phyloP scores from a whole-genome alignment of 2,797 vertebrate species.

The Otolemur crassicaudatus region DNA sequence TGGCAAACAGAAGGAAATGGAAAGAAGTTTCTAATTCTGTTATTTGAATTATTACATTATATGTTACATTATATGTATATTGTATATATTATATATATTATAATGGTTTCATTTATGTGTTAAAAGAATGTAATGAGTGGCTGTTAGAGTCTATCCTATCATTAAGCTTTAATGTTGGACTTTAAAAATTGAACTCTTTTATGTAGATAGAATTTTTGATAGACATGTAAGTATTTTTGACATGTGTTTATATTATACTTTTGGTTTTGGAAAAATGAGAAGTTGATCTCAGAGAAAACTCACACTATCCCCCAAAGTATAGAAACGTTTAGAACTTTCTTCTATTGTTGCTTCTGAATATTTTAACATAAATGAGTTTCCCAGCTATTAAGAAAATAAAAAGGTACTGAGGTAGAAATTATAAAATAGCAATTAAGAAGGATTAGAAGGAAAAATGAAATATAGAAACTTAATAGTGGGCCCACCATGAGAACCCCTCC shows the following conservation, averaged over 20 bases:
- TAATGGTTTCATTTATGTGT: no score
- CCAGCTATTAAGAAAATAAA: constrained; percentile 35
- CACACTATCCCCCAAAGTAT: not conserved
- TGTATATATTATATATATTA: no score
- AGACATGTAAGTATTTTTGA: constrained; percentile 46
- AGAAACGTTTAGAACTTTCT: constrained; percentile 11
- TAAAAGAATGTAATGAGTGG: not conserved
- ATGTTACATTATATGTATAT: no score
- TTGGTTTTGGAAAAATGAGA: constrained; percentile 55
- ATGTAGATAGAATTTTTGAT: constrained; percentile 12
- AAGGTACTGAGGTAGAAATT: not conserved
- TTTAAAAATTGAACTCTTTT: constrained; percentile 37
- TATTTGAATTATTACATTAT: not conserved
- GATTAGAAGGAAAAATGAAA: constrained; percentile 40
- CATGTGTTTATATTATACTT: constrained; percentile 29
- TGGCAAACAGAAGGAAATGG: not conserved
- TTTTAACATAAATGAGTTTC: constrained; percentile 7
- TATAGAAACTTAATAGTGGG: not conserved
- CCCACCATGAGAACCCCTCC: not conserved
- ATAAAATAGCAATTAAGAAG: constrained; percentile 6
- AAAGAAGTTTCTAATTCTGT: constrained; percentile 16
- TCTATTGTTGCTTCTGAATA: constrained; percentile 18
- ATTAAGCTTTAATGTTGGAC: constrained; percentile 39
- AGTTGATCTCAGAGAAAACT: not conserved
- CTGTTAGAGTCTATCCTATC: not conserved